Evolutionary conservation across 30 jellyfish, hydroid and myxozoan species (phyloP).

Genomic region (Rhopilema esculentum): DNA sequence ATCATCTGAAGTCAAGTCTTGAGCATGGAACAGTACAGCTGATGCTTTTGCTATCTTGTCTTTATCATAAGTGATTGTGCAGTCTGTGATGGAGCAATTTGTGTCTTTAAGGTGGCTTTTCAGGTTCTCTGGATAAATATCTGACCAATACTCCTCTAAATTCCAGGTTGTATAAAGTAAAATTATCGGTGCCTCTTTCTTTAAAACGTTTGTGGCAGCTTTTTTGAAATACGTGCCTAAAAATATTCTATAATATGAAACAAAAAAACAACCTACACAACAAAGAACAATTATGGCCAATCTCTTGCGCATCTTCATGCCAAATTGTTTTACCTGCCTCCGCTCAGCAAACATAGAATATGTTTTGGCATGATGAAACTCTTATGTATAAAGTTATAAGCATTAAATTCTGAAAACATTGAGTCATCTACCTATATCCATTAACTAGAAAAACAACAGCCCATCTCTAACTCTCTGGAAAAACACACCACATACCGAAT

Average conservation of each 20-base stretch:
- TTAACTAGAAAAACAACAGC: too few species aligned
- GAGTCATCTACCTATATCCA: too few species aligned
- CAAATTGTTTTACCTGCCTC: neutral
- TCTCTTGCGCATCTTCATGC: neutral
- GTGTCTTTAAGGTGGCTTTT: conserved; percentile 15
- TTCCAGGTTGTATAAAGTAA: conserved; percentile 53
- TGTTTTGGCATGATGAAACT: too few species aligned
- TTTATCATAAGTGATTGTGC: conserved; percentile 79
- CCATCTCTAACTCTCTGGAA: too few species aligned
- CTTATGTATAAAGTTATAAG: too few species aligned
- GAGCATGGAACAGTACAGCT: conserved; percentile 89
- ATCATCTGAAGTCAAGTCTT: conserved; percentile 72
- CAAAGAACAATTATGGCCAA: neutral
- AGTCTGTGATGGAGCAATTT: conserved; percentile 65
- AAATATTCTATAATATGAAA: neutral
- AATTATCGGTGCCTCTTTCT: neutral
- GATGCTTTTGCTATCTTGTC: conserved; percentile 68
- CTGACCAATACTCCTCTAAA: conserved; percentile 51
- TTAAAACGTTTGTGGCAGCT: too few species aligned
- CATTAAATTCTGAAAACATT: too few species aligned
- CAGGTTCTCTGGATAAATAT: conserved; percentile 27
- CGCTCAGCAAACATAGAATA: too few species aligned
- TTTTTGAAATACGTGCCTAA: neutral
- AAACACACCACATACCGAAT: too few species aligned
- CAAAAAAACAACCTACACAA: neutral